A percentile compares a stretch with the other conserved stretches of the same genome.
phyloP scores from a whole-genome alignment of 1,140 invertebrate genomes.

The Eciton burchellii region DNA sequence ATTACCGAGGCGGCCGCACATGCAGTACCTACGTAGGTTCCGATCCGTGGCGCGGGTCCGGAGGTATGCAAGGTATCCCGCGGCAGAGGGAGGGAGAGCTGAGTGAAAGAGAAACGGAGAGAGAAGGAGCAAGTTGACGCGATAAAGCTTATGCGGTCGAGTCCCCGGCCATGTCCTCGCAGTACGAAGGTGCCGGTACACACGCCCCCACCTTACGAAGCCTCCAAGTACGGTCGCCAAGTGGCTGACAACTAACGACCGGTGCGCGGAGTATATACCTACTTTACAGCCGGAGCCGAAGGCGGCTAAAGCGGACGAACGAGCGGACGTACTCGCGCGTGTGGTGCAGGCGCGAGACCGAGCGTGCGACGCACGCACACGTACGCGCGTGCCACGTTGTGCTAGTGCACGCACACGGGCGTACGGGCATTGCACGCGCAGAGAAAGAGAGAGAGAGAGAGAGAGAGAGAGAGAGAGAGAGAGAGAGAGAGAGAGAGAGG shows the following conservation, averaged over 20 bases:
- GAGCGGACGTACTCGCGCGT: background rate
- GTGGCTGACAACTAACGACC: constrained; percentile 62
- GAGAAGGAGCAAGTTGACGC: constrained; percentile 13
- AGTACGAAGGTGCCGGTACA: constrained; percentile 42
- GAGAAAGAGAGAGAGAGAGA: no score
- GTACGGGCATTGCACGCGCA: background rate
- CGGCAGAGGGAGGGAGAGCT: background rate
- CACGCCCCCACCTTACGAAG: constrained; percentile 50
- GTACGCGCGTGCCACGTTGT: background rate
- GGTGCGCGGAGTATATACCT: constrained; percentile 37
- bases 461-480: no score
- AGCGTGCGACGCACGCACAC: background rate
- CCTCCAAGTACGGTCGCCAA: constrained; percentile 61
- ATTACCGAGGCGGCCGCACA: constrained; percentile 16
- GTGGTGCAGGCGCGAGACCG: constrained; percentile 8
- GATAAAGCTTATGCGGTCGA: constrained; percentile 50
- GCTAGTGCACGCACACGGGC: background rate
- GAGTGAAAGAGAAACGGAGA: no score
- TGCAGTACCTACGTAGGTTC: constrained; percentile 6
- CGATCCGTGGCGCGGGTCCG: constrained; percentile 9
- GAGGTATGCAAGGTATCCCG: constrained; percentile 47
- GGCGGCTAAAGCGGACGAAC: constrained; percentile 20
- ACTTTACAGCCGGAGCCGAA: constrained; percentile 46
- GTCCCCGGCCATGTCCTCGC: constrained; percentile 22
- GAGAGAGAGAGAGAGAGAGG: no score